A percentile compares a stretch with the other conserved stretches of the same genome.
phyloP scores from a whole-genome alignment of 2,113 vertebrate species.

The Erpornis zantholeuca region DNA sequence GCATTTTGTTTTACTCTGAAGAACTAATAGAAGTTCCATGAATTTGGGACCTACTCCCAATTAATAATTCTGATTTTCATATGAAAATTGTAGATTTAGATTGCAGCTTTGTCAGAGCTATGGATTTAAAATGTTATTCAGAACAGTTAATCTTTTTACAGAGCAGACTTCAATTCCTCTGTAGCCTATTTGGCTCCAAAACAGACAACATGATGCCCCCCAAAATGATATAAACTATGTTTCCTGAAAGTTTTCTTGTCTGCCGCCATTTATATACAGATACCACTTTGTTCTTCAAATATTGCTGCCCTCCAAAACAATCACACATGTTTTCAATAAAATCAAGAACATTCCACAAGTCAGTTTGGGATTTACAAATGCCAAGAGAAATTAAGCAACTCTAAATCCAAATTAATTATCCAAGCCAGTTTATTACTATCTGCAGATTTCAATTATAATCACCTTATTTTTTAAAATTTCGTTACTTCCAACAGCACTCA shows the following conservation, averaged over 20 bases:
- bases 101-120: not conserved
- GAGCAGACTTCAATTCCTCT: not conserved
- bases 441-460: not conserved
- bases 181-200: not conserved
- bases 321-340: conserved; percentile 46
- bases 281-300: not conserved
- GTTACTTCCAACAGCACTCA: not conserved
- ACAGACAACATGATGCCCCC: not conserved
- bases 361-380: conserved; percentile 12
- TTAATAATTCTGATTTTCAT: not conserved
- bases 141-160: not conserved
- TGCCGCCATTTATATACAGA: not conserved
- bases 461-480: not conserved
- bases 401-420: conserved; percentile 15
- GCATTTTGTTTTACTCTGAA: not conserved
- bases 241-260: not conserved
- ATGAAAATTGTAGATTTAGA: not conserved
- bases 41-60: not conserved
- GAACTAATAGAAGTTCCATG: not conserved
- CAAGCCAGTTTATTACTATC: not conserved
- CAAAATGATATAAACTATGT: not conserved
- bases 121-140: not conserved
- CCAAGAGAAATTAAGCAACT: conserved; percentile 40
- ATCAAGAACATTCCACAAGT: conserved; percentile 13
- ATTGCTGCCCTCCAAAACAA: not conserved